Evolutionary conservation across 2,888 invertebrate genomes (phyloP), one percentile per base, ranked within the genome.

Genomic region (Melitaea athalia): DNA sequence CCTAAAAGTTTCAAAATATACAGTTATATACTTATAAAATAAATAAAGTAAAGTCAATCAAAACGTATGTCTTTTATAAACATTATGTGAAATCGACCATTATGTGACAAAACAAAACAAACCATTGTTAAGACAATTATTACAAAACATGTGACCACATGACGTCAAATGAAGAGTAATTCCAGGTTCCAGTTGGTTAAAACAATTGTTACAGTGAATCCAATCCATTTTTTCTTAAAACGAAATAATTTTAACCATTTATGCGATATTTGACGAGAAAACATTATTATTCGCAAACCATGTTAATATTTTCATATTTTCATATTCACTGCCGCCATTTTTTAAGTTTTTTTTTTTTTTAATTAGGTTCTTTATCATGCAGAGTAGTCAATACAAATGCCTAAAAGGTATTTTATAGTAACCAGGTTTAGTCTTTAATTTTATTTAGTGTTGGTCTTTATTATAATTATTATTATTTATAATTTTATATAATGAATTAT

Each of bases 121-220:
- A 93, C 93, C 90, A 80, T 85, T 88, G 69, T 85, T 85, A 75
- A 92, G 80, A 71, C 93, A 93, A 63, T 85, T 87, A 77, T 88
- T 90, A 79, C 93, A 93, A 86, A 91, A 93, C 91, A 93, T 93
- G 75, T 93, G 93, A 73, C 93, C 93, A 77, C 93, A 93, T 86
- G 92, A 91, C 79, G 93, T 92, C 72, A 93, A 84, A 81, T 91
- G 88, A 68, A 93, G 81, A 73, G 86, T 83, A 65, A 88, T 87
- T 75, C 89, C 88, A 47, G 90, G 87, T 79, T 89, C 86, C 77
- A 93, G 83, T 72, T 93, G 93, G 68, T 81, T 78, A 78, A 88
- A 92, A 83, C 93, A 93, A 78, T 91, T 88, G 78, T 93, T 93
- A 76, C 93, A 93, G 82, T 92, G 93, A 78, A 92, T 93, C 93